Evolutionary conservation across 2,113 vertebrate genomes (phyloP).

Genomic region (Lota lota): DNA sequence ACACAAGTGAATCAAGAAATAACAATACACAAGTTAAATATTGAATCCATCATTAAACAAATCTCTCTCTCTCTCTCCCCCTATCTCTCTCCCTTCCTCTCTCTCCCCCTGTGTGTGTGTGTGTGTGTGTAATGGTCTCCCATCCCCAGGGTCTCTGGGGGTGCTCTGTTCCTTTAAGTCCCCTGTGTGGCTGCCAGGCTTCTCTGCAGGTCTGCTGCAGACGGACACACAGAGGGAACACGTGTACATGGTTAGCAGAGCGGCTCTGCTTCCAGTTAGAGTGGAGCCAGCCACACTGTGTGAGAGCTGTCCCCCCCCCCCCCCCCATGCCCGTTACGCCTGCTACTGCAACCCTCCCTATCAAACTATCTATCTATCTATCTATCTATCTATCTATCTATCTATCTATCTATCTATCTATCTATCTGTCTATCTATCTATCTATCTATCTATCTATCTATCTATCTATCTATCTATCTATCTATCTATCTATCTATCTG

Average conservation of each 20-base stretch:
- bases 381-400: slow-evolving; percentile 26
- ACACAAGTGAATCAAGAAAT: too few species aligned
- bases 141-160: not conserved
- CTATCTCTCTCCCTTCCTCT: too few species aligned
- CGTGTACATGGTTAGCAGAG: slow-evolving; percentile 68
- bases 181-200: slow-evolving; percentile 43
- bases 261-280: slow-evolving; percentile 74
- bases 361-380: slow-evolving; percentile 34
- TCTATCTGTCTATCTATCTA: too few species aligned
- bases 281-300: slow-evolving; percentile 72
- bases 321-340: slow-evolving; percentile 34
- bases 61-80: too few species aligned
- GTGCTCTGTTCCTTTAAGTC: slow-evolving; percentile 59
- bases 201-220: slow-evolving; percentile 60
- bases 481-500: too few species aligned
- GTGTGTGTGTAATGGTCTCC: too few species aligned
- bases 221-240: slow-evolving; percentile 37
- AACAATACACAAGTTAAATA: too few species aligned
- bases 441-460: too few species aligned
- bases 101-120: too few species aligned
- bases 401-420: too few species aligned
- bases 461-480: too few species aligned
- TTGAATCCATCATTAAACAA: too few species aligned
- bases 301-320: slow-evolving; percentile 69
- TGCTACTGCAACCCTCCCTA: slow-evolving; percentile 68